Percentiles rank a stretch among this genome's conserved stretches.
Conservation (phyloP, 1,140 invertebrate species). For the Drosophila carrolli region DNA sequence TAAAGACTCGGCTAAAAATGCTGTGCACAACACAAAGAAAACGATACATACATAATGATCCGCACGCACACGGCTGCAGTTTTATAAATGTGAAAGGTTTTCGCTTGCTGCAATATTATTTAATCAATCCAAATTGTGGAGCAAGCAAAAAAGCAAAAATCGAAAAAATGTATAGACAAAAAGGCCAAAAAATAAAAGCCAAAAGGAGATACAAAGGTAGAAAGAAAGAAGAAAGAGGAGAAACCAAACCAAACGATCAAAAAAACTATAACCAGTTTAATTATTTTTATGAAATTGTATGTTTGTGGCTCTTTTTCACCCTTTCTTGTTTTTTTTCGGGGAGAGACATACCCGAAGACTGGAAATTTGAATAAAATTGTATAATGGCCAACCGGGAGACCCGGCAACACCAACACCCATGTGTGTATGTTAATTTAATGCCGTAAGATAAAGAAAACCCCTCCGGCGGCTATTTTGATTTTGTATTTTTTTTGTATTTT, state of each 20-base stretch:
- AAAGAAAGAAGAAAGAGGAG: constrained; percentile 25
- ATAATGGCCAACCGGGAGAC: constrained; percentile 55
- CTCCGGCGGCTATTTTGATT: constrained; percentile 54
- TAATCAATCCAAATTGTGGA: constrained; percentile 83
- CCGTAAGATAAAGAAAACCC: constrained; percentile 46
- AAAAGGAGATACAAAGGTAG: constrained; percentile 21
- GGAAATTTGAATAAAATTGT: constrained; percentile 80
- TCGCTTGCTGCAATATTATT: constrained; percentile 82
- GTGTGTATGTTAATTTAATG: constrained; percentile 51
- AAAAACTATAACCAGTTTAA: constrained; percentile 78
- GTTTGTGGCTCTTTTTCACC: constrained; percentile 35
- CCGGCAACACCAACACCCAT: constrained; percentile 33
- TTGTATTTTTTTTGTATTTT: constrained; percentile 8
- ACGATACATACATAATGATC: constrained; percentile 64
- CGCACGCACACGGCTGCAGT: constrained; percentile 35
- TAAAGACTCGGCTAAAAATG: constrained; percentile 75
- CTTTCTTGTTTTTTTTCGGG: constrained; percentile 26
- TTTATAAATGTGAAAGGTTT: constrained; percentile 80
- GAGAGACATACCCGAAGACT: constrained; percentile 22
- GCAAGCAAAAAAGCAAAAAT: constrained; percentile 73
- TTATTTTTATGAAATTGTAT: constrained; percentile 78
- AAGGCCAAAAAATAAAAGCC: constrained; percentile 14
- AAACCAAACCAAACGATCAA: constrained; percentile 12
- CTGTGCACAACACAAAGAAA: constrained; percentile 81
- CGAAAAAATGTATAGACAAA: constrained; percentile 65